Evolutionary conservation across 2,113 vertebrate genomes (phyloP), one percentile per base, ranked within the genome.

Genomic region (Percopsis transmontana): DNA sequence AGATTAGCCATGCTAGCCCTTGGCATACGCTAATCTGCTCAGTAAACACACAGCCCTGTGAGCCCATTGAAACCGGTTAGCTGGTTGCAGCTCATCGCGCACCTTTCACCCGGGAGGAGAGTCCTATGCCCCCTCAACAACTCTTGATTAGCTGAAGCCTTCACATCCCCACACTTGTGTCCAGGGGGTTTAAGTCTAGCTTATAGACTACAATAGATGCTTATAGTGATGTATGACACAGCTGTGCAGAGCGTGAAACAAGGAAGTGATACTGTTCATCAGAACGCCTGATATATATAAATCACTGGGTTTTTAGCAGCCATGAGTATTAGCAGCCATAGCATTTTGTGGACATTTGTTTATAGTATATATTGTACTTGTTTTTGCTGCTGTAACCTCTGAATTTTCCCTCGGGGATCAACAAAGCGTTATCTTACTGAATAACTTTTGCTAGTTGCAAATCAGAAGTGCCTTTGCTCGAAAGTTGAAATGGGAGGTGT

Each of bases 1-100:
- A 89, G 88, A 87, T 88, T 88, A 89, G 67, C 59, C 60, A 70
- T 45, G 74, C 81, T 82, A 87, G 85, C 70, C 76, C 60, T 66
- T 52, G 57, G 85, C 75, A 83, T 88, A 76, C 10, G 55, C 71
- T 90, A 90, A 92, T 90, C 90, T 90, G 70, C 76, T 91, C 79
- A 75, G 83, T 88, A 91, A 92, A 92, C 88, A 91, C 70, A 38
- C 60, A 72, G 74, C 79, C 68, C 72, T 76, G 70, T 77, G 80
- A 87, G 82, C 52, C 74, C 68, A 76, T 48, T 82, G 72, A 83
- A 83, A 77, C 47, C 24, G 41, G 68, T 72, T 61, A 50, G 62
- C 62, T 59, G 67, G 27, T 50, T 57, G 45, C 39, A 1, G 33
- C 62, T 76, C 58, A 59, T 48, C 24, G 16, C 10, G 45, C 66